Base-by-base conservation (phyloP, 2,888 invertebrate genomes). In the Argyra leucocephala region DNA sequence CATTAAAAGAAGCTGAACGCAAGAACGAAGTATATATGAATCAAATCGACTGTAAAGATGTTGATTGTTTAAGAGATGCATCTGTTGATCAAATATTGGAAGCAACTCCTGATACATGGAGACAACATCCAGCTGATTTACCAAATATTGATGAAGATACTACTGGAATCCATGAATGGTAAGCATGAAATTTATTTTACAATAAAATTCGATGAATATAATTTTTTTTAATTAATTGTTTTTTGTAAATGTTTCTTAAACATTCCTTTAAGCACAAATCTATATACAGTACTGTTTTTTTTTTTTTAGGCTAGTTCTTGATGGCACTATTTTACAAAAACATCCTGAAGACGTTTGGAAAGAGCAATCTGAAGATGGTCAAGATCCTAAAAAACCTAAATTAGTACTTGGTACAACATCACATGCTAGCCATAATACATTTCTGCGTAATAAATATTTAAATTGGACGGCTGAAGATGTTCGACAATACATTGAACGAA, bases 381-480 rank as follows among this genome's bases (percentile, higher is more conserved):
- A n/a, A 24, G 82, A 80, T 69, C 75, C 78, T 15, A 80, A 68
- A 22, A 80, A 75, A 76, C 82, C 75, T 74, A 81, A 66, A 64
- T 81, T 90, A 65, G 85, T 90, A 0, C 84, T 89, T 73, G 90
- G 90, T 10, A 86, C 89, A 3, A 89, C 89, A 0, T 86, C 88
- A 15, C 91, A 91, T 72, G 86, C 88, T 6, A 87, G 85, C 12
- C 86, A 87, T 68, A 85, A 88, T 0, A 82, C 84, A 21, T 83
- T 84, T 67, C 79, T 88, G 63, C 80, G 82, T 4, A 79, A 82
- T 65, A 83, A 85, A 65, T 84, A 89, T 71, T 80, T 81, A 59
- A 84, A 87, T 67, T 88, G 90, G 85, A 86, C 86, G 0, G 81
- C 86, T 0, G 84, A 85, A 23, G 81, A 87, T 63, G 85, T 91